A percentile compares a stretch with the other conserved stretches of the same genome.
Conservation (phyloP, 2,113 vertebrate species). For the Trichechus manatus region DNA sequence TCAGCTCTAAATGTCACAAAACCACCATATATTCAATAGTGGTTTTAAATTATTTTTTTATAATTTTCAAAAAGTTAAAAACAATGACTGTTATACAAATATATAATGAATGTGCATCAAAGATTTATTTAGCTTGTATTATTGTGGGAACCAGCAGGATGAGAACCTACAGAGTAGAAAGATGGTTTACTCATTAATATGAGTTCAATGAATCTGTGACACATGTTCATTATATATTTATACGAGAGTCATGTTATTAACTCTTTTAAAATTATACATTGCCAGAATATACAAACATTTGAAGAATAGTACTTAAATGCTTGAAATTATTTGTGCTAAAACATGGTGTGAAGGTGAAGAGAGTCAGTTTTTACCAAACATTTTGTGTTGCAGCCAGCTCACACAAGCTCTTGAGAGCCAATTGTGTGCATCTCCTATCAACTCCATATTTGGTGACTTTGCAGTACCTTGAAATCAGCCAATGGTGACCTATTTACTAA, state of each 20-base stretch:
- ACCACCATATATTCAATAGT: not conserved
- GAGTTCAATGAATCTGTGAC: not conserved
- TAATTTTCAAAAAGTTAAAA: slow-evolving; percentile 50
- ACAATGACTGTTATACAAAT: not conserved
- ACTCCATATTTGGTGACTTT: not conserved
- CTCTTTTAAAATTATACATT: not conserved
- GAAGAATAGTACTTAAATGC: not conserved
- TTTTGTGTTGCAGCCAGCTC: not conserved
- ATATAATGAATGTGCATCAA: not conserved
- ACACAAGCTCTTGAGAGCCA: not conserved
- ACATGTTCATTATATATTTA: not conserved
- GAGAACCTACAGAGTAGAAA: not conserved
- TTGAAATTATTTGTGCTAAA: slow-evolving; percentile 26
- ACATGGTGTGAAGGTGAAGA: not conserved
- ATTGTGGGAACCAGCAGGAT: not conserved
- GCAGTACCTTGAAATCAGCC: not conserved
- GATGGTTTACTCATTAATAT: not conserved
- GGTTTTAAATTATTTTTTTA: slow-evolving; percentile 11
- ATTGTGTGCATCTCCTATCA: not conserved
- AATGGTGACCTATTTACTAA: not conserved
- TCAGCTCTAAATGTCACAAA: not conserved
- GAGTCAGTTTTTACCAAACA: not conserved
- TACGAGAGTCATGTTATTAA: not conserved
- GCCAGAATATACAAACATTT: not conserved
- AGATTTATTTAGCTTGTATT: slow-evolving; percentile 29